Percentiles rank a stretch among this genome's conserved stretches.
Evolutionary conservation across 2,113 vertebrate genomes (phyloP).

Genomic region (Oxyura jamaicensis): DNA sequence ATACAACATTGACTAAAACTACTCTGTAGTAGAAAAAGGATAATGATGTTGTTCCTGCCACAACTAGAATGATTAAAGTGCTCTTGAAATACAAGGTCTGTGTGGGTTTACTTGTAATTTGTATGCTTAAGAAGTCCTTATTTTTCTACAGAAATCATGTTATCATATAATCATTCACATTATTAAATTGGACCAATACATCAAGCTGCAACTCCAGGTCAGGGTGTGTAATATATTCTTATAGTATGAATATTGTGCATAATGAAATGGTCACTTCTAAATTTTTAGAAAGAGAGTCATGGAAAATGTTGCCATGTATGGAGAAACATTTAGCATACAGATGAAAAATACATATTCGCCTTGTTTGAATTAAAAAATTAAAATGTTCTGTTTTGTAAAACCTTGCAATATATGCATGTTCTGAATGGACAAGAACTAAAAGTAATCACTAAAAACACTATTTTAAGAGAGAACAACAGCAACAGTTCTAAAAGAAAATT

Average conservation of each 20-base stretch:
- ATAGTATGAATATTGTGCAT: too few relatives aligned
- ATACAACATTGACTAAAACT: neutral
- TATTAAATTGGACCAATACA: neutral
- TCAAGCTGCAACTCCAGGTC: neutral
- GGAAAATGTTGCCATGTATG: neutral
- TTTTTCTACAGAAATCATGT: neutral
- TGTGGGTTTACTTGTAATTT: neutral
- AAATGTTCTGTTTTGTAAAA: neutral
- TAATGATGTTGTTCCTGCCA: neutral
- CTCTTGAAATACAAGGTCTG: neutral
- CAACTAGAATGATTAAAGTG: neutral
- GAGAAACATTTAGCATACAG: neutral
- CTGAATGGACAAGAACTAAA: neutral
- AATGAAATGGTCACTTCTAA: neutral
- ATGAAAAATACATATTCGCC: neutral
- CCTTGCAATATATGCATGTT: neutral
- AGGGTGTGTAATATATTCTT: too few relatives aligned
- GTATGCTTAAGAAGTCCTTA: neutral
- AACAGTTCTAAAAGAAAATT: neutral
- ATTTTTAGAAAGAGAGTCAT: neutral
- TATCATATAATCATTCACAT: neutral
- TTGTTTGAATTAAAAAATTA: neutral
- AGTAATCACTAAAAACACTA: neutral
- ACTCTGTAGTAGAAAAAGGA: neutral
- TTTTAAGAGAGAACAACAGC: neutral